Conservation (phyloP, 1,140 invertebrate species). For the Philopotamus ludificatus region DNA sequence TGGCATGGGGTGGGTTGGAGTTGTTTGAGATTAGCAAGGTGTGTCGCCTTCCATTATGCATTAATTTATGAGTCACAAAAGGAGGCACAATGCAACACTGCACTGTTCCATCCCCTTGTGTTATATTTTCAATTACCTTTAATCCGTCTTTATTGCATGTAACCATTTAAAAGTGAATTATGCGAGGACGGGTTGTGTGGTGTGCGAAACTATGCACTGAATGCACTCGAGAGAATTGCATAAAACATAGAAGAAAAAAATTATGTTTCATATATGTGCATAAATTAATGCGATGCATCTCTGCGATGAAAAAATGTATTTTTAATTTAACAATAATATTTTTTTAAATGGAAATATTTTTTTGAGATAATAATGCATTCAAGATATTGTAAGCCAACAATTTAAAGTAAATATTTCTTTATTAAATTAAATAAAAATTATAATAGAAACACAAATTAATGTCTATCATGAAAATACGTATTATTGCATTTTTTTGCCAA, state of each 20-base stretch:
- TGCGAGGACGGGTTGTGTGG: background rate
- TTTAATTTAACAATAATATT: no score
- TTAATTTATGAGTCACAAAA: conserved; percentile 41
- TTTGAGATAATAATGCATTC: no score
- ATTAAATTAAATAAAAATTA: no score
- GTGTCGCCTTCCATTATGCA: conserved; percentile 41
- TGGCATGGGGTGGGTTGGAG: background rate
- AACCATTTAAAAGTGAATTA: conserved; percentile 40
- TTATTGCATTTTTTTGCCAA: no score
- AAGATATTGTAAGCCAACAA: no score
- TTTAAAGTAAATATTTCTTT: no score
- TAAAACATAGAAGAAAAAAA: conserved; percentile 2
- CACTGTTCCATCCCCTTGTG: conserved; percentile 36
- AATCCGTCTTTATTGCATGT: conserved; percentile 42
- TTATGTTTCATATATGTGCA: background rate
- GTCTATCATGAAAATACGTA: no score
- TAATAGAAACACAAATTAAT: no score
- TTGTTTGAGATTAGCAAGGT: conserved; percentile 41
- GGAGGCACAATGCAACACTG: conserved; percentile 27
- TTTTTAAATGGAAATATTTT: no score
- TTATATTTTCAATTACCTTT: conserved; percentile 42
- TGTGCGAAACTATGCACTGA: background rate
- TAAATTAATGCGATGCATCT: no score
- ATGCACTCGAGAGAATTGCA: no score
- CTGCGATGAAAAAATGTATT: no score